Evolutionary conservation across 2,797 vertebrate genomes (phyloP), one percentile per base, ranked within the genome.

Genomic region (Erpetoichthys calabaricus): DNA sequence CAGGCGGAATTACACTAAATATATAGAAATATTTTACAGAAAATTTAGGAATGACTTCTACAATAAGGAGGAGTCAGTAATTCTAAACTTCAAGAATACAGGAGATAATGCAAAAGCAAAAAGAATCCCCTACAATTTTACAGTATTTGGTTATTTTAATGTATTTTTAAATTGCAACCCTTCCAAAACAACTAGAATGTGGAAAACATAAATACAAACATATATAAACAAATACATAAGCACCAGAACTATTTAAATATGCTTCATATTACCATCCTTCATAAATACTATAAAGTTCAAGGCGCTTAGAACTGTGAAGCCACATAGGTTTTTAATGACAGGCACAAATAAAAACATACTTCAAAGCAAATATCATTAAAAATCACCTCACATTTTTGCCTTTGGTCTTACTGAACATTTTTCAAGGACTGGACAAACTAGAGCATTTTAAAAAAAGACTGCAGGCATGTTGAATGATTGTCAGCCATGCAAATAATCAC

Each of bases 401-500:
- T 74, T 86, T 63, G 78, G 80, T 84, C 74, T 86, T 80, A 75
- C 70, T 68, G 80, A 81, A 77, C 75, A 79, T 77, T 87, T 78
- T 60, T 78, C 74, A 88, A 88, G 85, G 82, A 89, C 81, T 75
- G 89, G 85, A 89, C 82, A 89, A 89, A 91, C 87, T 86, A 82
- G 87, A 87, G 86, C 80, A 84, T 88, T 89, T 85, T 87, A 80
- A 79, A 77, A 80, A 88, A 89, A 87, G 84, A 87, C 90, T 82
- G 77, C 81, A 80, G 88, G 86, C 90, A 71, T 78, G 76, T 85
- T 75, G 85, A 89, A 82, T 88, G 87, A 92, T 89, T 92, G 88
- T 91, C 89, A 92, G 85, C 91, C 89, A 92, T 90, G 90, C 89
- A 93, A 92, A 94, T 92, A 94, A 95, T 96, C 88, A 93, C 86